Evolutionary conservation across 2,113 vertebrate species (phyloP), one percentile per base, ranked within the genome.

Genomic region (Stigmatopora argus): DNA sequence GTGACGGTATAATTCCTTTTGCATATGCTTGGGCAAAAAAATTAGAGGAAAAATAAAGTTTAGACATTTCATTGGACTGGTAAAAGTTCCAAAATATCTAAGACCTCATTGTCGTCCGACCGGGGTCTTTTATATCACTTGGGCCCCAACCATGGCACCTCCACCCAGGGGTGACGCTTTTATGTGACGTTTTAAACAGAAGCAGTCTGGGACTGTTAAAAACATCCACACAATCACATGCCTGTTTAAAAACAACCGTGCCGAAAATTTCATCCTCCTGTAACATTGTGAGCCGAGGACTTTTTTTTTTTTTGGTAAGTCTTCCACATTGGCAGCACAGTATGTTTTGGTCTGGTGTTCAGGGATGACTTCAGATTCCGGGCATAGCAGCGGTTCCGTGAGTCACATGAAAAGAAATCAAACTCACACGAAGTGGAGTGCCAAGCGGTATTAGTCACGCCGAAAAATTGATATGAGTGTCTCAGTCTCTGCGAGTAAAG

Each of bases 291-390:
- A 77, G 21, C 11, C 13, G 38, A 18, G 59, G 7, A 14, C 12
- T 5, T 21, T 61, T 23, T 61, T 11, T 61, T 45, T 45, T n/a
- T 51, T 56, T 23, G 21, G 3, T 53, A 19, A 65, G 53, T 26
- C 21, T 63, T 38, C 19, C 44, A 51, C 53, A 67, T 72, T 87
- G 83, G 80, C 86, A 78, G 74, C 64, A 8, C 10, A 74, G 69
- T 45, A 70, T 87, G 84, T 86, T 84, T 82, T 83, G 80, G 66
- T 84, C 51, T 49, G 78, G 56, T 1, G 35, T 56, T 31, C 26
- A 62, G 23, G 23, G 68, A 84, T 78, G 78, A 85, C 72, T 72
- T 80, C 52, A 75, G 73, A 81, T 83, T 84, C 83, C 80, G n/a
- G 71, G 52, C 84, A 85, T 77, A 83, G 77, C 52, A 63, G 65